Conservation (phyloP, 2,888 invertebrate species). For the Leptopilina syphax region DNA sequence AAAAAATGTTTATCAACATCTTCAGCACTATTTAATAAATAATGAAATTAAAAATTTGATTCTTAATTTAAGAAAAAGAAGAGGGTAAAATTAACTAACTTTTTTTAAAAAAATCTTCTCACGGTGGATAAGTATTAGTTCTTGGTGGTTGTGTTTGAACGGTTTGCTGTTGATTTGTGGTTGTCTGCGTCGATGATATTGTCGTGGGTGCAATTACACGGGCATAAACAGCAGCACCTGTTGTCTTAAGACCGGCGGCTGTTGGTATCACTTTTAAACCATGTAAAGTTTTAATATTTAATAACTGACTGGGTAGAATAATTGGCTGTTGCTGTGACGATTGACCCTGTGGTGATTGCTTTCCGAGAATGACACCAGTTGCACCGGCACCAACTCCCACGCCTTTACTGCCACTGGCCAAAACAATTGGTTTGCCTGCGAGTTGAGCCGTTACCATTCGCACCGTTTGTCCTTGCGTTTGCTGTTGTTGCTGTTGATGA, state of each 20-base stretch:
- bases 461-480: conserved; percentile 66
- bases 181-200: conserved; percentile 63
- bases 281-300: conserved; percentile 74
- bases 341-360: conserved; percentile 58
- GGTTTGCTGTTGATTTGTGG: conserved; percentile 54
- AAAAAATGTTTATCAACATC: too few species aligned
- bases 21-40: conserved; percentile 29
- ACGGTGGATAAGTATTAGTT: conserved; percentile 67
- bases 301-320: conserved; percentile 72
- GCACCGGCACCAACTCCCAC: conserved; percentile 68
- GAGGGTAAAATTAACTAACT: conserved; percentile 47
- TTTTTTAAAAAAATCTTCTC: conserved; percentile 51
- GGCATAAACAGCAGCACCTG: conserved; percentile 73
- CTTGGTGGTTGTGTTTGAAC: conserved; percentile 53
- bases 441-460: conserved; percentile 75
- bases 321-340: conserved; percentile 71
- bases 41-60: conserved; percentile 35
- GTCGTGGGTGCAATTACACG: conserved; percentile 74
- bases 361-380: conserved; percentile 68
- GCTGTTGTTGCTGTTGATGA: conserved; percentile 62
- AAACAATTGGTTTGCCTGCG: conserved; percentile 74
- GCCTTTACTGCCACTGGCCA: conserved; percentile 72
- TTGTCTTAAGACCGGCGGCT: conserved; percentile 72
- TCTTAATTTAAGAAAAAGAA: conserved; percentile 2
- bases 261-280: conserved; percentile 75